Evolutionary conservation across 92 coral and sea anemone genomes (phyloP), one percentile per base, ranked within the genome.

Genomic region (Umimayanthus kanabou): DNA sequence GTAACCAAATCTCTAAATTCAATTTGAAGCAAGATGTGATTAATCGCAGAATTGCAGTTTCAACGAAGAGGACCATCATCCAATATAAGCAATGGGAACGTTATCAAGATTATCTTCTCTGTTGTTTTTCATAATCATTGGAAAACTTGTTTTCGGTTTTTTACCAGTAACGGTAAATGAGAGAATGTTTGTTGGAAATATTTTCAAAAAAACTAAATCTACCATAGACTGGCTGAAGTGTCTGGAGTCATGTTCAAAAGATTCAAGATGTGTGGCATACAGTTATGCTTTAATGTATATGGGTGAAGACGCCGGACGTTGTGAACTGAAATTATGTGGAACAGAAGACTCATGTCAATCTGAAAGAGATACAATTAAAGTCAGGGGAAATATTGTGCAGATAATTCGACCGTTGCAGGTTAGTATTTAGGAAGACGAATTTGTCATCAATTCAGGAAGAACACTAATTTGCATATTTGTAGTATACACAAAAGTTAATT

Each of bases 171-270:
- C 61, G 20, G 14, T 82, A 18, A 39, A 9, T 20, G 86, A 42
- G 39, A 82, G 47, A 65, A 67, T 82, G 58, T 9, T 82, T 4
- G 64, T 66, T 4, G 49, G 57, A 82, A 67, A 70, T 28, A 18
- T 42, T 26, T n/a, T 66, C 50, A 66, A 43, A 47, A 47, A 11
- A 15, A 13, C 39, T 0, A 16, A 82, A 66, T 55, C 57, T 25
- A 70, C 30, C 23, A 14, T 22, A 37, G 74, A 66, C 86, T 82
- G 86, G 86, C 20, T 82, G 57, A 45, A 66, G 64, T 82, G 86
- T 26, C 61, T 82, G 25, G 39, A 66, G 22, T 66, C n/a, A 6
- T 82, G 86, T 45, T 65, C 76, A 67, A 66, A 25, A 11, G 86
- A 82, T 40, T 11, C 76, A 42, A 66, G 76, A 20, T 82, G 86